Percentiles rank a stretch among this genome's conserved stretches.
These are phyloP conservation scores for Macrotrachela quadricornifera DNA, from an alignment of 1,140 invertebrate species.

Conservation along the genomic window DNA sequence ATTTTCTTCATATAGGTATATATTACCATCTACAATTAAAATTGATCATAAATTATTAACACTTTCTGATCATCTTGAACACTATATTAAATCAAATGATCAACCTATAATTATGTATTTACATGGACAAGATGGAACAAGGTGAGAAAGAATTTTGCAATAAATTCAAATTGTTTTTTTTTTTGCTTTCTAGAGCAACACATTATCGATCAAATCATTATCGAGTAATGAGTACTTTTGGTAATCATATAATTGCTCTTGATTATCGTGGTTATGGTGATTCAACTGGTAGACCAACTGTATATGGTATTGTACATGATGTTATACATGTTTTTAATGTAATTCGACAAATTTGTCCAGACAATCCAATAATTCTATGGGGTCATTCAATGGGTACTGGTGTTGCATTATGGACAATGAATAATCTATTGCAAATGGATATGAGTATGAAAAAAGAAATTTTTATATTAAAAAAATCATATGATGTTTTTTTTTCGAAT, in stretches of 20 bases:
- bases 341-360: not conserved
- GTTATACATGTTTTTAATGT: slow-evolving; percentile 2
- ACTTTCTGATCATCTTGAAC: no score
- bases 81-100: no score
- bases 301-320: slow-evolving; percentile 36
- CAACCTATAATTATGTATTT: slow-evolving; percentile 1
- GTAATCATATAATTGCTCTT: slow-evolving; percentile 51
- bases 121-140: slow-evolving; percentile 3
- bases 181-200: slow-evolving; percentile 9
- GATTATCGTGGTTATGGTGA: slow-evolving; percentile 82
- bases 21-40: no score
- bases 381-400: slow-evolving; percentile 6
- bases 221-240: not conserved
- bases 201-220: not conserved
- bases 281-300: slow-evolving; percentile 65
- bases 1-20: no score
- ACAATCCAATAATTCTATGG: not conserved
- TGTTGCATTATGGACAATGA: no score
- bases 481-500: no score
- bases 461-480: no score
- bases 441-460: no score
- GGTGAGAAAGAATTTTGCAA: not conserved
- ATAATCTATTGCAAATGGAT: no score
- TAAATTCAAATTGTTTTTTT: not conserved
- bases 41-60: no score